phyloP scores from a whole-genome alignment of 1,140 invertebrate genomes.

The Sweltsa coloradensis region DNA sequence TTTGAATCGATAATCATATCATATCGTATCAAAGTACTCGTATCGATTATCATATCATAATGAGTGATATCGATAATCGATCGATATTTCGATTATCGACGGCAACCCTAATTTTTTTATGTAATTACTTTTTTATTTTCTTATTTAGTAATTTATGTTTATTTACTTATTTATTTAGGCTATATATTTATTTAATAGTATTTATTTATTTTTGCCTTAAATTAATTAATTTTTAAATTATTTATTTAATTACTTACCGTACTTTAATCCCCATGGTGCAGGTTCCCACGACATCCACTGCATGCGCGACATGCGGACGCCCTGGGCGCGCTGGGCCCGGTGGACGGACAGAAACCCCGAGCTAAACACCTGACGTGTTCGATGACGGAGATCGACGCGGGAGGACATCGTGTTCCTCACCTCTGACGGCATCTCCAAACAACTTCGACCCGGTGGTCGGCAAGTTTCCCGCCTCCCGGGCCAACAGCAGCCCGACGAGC shows the following conservation, averaged over 20 bases:
- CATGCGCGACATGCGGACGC: slow-evolving; percentile 88
- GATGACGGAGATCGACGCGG: slow-evolving; percentile 68
- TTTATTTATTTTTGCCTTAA: slow-evolving; percentile 12
- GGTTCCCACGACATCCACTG: slow-evolving; percentile 82
- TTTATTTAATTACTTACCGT: slow-evolving; percentile 25
- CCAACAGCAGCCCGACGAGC: background rate
- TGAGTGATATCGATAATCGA: too few relatives aligned
- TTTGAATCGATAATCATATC: too few relatives aligned
- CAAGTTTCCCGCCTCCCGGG: slow-evolving; percentile 60
- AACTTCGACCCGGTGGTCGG: slow-evolving; percentile 91
- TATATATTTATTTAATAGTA: slow-evolving; percentile 8
- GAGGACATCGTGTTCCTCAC: slow-evolving; percentile 83
- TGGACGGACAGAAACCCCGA: slow-evolving; percentile 78
- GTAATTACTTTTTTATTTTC: too few relatives aligned
- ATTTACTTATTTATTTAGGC: too few relatives aligned
- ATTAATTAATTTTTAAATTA: too few relatives aligned
- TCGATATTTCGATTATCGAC: too few relatives aligned
- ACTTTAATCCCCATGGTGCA: slow-evolving; percentile 28
- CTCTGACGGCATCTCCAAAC: slow-evolving; percentile 82
- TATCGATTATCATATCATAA: too few relatives aligned
- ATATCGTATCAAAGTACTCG: too few relatives aligned
- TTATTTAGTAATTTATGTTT: too few relatives aligned
- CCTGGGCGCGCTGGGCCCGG: slow-evolving; percentile 76
- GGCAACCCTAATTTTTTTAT: too few relatives aligned
- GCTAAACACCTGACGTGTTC: slow-evolving; percentile 81